phyloP scores from a whole-genome alignment of 2,888 invertebrate genomes.

The Aplocera efformata region DNA sequence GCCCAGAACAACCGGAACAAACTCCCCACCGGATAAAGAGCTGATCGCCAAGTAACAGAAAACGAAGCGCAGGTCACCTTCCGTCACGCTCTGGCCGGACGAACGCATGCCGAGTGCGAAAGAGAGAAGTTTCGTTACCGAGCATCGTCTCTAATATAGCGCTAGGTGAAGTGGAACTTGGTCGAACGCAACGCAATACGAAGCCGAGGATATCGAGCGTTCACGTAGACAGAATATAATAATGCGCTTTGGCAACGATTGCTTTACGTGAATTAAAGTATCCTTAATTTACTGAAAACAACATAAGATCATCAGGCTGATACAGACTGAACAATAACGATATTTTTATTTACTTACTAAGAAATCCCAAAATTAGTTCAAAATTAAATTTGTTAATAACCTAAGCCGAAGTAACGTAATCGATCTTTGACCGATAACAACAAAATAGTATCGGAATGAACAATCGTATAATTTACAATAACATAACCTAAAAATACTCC shows the following conservation, averaged over 20 bases:
- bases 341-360: no score
- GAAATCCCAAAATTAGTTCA: no score
- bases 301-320: no score
- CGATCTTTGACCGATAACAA: no score
- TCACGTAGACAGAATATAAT: conserved; percentile 12
- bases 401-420: no score
- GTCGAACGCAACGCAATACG: conserved; percentile 25
- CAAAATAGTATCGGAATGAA: no score
- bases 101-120: conserved; percentile 36
- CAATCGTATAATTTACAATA: no score
- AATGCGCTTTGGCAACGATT: conserved; percentile 6
- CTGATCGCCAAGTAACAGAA: conserved; percentile 25
- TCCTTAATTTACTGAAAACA: no score
- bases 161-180: conserved; percentile 57
- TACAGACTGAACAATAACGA: no score
- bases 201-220: conserved; percentile 47
- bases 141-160: conserved; percentile 3
- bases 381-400: no score
- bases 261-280: not conserved
- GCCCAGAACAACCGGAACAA: conserved; percentile 61
- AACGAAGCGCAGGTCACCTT: conserved; percentile 33
- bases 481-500: no score
- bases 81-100: conserved; percentile 38
- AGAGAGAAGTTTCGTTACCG: conserved; percentile 28
- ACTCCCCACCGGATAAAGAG: conserved; percentile 52